Evolutionary conservation across 2,797 vertebrate species (phyloP).

Genomic region (Poecilia picta): DNA sequence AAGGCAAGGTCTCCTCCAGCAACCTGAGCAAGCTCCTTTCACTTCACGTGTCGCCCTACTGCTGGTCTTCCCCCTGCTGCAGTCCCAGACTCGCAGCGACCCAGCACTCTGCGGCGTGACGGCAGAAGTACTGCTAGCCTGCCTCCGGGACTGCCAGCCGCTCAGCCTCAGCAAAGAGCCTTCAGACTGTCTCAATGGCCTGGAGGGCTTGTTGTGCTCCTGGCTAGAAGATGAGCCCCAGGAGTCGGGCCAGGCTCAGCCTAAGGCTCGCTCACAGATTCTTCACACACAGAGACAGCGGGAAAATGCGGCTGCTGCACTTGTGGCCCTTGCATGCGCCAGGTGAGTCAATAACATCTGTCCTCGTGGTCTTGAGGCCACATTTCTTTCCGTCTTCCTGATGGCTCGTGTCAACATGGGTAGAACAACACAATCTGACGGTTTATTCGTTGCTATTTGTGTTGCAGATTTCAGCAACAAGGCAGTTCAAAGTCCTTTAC

Average conservation of each 20-base stretch:
- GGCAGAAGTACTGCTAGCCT: slow-evolving; percentile 94
- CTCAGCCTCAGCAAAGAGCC: slow-evolving; percentile 98
- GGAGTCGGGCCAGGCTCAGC: slow-evolving; percentile 73
- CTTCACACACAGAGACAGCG: slow-evolving; percentile 92
- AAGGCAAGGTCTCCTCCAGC: slow-evolving; percentile 94
- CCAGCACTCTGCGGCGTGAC: slow-evolving; percentile 96
- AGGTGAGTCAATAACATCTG: slow-evolving; percentile 81
- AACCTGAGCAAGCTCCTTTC: slow-evolving; percentile 95
- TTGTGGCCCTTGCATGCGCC: slow-evolving; percentile 96
- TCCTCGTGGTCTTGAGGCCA: slow-evolving; percentile 3
- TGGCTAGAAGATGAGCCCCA: slow-evolving; percentile 90
- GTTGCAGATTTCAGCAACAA: too few species aligned
- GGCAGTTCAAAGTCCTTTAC: too few species aligned
- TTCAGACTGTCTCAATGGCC: slow-evolving; percentile 95
- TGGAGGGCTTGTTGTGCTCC: slow-evolving; percentile 95
- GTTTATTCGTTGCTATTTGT: too few species aligned
- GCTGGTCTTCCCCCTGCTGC: slow-evolving; percentile 96
- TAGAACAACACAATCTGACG: background rate
- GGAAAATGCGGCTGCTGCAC: slow-evolving; percentile 96
- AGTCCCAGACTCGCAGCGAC: slow-evolving; percentile 97
- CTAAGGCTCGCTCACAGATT: slow-evolving; percentile 52
- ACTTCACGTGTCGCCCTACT: slow-evolving; percentile 95
- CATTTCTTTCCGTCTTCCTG: background rate
- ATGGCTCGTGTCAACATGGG: background rate
- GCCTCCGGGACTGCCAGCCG: slow-evolving; percentile 98